Evolutionary conservation across 2,888 invertebrate species (phyloP), one percentile per base, ranked within the genome.

Genomic region (Xestia ashworthii): DNA sequence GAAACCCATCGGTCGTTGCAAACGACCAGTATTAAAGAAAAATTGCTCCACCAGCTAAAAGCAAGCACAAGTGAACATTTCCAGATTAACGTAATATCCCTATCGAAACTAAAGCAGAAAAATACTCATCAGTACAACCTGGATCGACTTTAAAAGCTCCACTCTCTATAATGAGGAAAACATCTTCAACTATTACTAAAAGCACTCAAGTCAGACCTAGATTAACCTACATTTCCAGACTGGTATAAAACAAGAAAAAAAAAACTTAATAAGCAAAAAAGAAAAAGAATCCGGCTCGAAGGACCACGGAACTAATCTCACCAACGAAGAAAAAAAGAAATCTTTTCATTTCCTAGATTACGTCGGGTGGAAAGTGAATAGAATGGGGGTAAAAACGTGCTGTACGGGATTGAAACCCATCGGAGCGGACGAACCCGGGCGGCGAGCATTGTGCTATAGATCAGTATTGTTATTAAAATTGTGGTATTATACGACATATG

Each of bases 331-430:
- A 93, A 93, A 92, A 87, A 89, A 92, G 92, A 91, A 92, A 93
- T 94, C 94, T 94, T 94, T 94, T 95, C 95, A 95, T 95, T 95
- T 93, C 92, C 92, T 92, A 91, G 93, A 92, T 91, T 92, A 92
- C 92, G 85, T 87, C 87, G 87, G 83, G 78, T 90, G 89, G 91
- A 91, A 92, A 90, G 87, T 90, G 92, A 92, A 93, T 90, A 91
- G 92, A 92, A 93, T 89, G 91, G 91, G 90, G 90, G 91, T 88
- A 90, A 91, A 92, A 92, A 91, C 90, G 91, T 85, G 78, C 72
- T 80, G 83, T 74, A 58, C 90, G 90, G 93, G 92, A 95, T 95
- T 95, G 95, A 95, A 95, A 93, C 64, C 71, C 95, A 95, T 81
- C 93, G 93, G 89, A 93, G 95, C 95, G 95, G 80, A 89, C 90